Evolutionary conservation across 1,140 invertebrate species (phyloP).

Genomic region (Fopius arisanus): DNA sequence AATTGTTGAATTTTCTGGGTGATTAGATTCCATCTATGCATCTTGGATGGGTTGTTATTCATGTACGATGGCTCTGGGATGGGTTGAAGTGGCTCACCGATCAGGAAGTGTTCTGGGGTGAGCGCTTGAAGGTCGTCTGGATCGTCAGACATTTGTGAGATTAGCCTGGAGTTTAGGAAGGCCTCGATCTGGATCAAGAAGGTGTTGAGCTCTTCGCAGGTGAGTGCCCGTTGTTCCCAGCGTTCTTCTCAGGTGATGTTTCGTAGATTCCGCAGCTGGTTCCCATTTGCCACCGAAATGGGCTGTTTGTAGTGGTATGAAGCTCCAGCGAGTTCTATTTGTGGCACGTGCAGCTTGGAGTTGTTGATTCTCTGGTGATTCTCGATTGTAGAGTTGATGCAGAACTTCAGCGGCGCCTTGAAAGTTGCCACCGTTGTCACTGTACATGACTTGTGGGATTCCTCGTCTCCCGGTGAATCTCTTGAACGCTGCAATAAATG

Average conservation of each 20-base stretch:
- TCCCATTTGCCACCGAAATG: constrained; percentile 22
- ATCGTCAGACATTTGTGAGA: background rate
- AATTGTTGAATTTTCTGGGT: too few relatives aligned
- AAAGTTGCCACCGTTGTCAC: constrained; percentile 31
- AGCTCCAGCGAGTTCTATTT: constrained; percentile 8
- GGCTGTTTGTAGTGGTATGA: constrained; percentile 8
- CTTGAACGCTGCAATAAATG: constrained; percentile 40
- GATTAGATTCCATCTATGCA: background rate
- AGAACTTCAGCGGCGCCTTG: constrained; percentile 27
- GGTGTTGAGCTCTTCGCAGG: background rate
- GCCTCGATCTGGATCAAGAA: constrained; percentile 9
- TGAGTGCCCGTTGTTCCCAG: background rate
- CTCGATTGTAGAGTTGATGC: constrained; percentile 7
- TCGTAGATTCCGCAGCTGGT: background rate
- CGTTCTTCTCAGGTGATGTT: background rate
- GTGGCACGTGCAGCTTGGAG: background rate
- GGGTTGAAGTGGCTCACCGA: background rate
- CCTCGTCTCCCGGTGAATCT: constrained; percentile 43
- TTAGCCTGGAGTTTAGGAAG: background rate
- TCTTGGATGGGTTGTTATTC: background rate
- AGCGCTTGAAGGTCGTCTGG: too few relatives aligned
- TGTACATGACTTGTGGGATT: constrained; percentile 18
- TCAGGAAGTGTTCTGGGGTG: too few relatives aligned
- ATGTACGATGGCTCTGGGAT: background rate
- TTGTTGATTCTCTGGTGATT: background rate